Evolutionary conservation across 2,888 invertebrate genomes (phyloP), one percentile per base, ranked within the genome.

Genomic region (Mesorhabditis sp.): DNA sequence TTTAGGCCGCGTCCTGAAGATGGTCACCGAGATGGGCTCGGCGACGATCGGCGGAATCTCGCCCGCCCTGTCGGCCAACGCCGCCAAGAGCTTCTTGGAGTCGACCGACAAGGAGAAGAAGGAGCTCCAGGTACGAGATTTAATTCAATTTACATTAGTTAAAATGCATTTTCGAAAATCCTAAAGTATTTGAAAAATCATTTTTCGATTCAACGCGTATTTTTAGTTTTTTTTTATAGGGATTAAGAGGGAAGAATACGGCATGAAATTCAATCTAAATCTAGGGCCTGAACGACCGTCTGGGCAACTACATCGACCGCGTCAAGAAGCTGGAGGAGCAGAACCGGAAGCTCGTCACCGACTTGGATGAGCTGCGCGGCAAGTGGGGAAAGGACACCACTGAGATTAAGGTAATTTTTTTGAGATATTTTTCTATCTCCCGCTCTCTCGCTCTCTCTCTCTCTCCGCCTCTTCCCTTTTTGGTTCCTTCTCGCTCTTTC

Each of bases 251-350:
- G n/a, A n/a, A n/a, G 28, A 28, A 2, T 58, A 58, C 58, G 1
- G 2, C 10, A 58, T 13, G 10, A 10, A 58, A 13, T 58, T 58
- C n/a, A 58, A 58, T 58, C 1, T 6, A 66, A 58, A 3, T 78
- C 73, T 72, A 82, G 74, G 83, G 83, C 65, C 81, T 89, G 76
- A 89, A 89, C 82, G 88, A 88, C 79, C 85, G 89, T 72, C 87
- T 89, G 75, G 88, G 87, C 80, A 85, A 84, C 84, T 89, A 89
- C 85, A 89, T 89, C 75, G 89, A 89, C 81, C 87, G 85, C n/a
- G 85, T 85, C 67, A 85, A 85, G 77, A 79, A 80, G 63, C 78
- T 85, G 69, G 85, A 85, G 72, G 85, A 83, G 73, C 83, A 84
- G 75, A 85, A 85, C 76, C 75, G 85, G 43, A 83, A 85, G 72